phyloP scores from a whole-genome alignment of 2,113 vertebrate species.

The Tetrax tetrax region DNA sequence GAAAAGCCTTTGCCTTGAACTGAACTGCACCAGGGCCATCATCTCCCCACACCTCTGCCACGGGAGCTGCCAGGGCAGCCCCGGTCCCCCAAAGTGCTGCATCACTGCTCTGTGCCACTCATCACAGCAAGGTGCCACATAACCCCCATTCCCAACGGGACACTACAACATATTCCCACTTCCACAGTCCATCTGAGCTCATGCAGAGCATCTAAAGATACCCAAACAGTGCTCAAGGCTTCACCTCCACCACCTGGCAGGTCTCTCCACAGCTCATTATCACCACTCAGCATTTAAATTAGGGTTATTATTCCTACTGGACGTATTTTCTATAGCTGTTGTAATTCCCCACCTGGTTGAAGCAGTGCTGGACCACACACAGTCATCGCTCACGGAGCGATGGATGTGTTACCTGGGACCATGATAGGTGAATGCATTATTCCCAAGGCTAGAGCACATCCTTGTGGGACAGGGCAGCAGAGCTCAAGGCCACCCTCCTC shows the following conservation, averaged over 20 bases:
- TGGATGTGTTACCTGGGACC: neutral
- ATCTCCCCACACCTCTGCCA: neutral
- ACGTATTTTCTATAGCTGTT: neutral
- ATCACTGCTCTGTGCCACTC: neutral
- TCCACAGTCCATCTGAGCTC: rapidly evolving
- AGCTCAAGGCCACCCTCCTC: neutral
- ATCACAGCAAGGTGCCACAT: neutral
- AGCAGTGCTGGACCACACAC: neutral
- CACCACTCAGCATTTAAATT: neutral
- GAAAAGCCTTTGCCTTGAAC: neutral
- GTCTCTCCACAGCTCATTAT: neutral
- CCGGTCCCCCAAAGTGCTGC: neutral
- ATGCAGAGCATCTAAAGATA: neutral
- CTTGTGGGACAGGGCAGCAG: neutral
- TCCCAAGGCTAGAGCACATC: neutral
- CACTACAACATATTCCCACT: neutral
- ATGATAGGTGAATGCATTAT: rapidly evolving
- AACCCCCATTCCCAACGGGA: rapidly evolving
- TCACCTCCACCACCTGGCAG: neutral
- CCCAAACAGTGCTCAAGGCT: neutral
- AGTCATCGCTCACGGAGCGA: neutral
- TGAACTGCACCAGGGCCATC: neutral
- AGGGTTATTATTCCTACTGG: neutral
- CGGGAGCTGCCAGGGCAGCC: neutral
- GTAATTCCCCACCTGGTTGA: neutral